A percentile compares a stretch with the other conserved stretches of the same genome.
Conservation (phyloP, 2,113 vertebrate genomes). For the Etheostoma spectabile region DNA sequence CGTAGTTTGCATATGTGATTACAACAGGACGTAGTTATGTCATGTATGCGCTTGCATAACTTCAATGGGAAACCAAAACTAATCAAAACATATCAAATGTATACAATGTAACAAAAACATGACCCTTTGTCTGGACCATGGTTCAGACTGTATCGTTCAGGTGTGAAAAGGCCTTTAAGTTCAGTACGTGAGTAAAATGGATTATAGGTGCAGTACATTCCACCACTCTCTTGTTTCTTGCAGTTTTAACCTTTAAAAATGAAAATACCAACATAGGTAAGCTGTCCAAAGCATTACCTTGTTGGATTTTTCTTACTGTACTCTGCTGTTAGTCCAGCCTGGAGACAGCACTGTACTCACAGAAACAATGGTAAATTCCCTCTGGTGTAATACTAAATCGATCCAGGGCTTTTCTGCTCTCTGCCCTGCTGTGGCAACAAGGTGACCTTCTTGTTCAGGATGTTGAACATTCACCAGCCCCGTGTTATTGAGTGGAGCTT, state of each 20-base stretch:
- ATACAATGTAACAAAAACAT: too few relatives aligned
- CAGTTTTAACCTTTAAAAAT: conserved; percentile 8
- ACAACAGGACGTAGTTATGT: too few relatives aligned
- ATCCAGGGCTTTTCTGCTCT: conserved; percentile 38
- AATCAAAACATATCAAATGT: too few relatives aligned
- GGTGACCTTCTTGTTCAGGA: conserved; percentile 64
- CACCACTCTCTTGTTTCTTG: neutral
- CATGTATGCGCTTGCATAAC: too few relatives aligned
- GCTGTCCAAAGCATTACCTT: conserved; percentile 22
- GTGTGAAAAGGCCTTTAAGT: too few relatives aligned
- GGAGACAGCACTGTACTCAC: conserved; percentile 1
- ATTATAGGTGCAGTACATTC: neutral
- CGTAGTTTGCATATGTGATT: too few relatives aligned
- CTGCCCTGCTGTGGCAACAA: conserved; percentile 52
- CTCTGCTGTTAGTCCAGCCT: neutral
- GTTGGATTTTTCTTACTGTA: neutral
- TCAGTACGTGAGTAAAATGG: neutral
- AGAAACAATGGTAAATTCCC: conserved; percentile 38
- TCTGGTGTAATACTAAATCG: conserved; percentile 41
- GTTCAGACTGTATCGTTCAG: too few relatives aligned
- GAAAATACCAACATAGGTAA: neutral
- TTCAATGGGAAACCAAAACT: too few relatives aligned
- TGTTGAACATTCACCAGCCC: conserved; percentile 35
- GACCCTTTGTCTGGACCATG: too few relatives aligned
- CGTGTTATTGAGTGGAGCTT: conserved; percentile 30